A percentile compares a stretch with the other conserved stretches of the same genome.
These are phyloP conservation scores for Tetranychus truncatus DNA, from an alignment of 2,888 invertebrate genomes.

Conservation along the genomic window DNA sequence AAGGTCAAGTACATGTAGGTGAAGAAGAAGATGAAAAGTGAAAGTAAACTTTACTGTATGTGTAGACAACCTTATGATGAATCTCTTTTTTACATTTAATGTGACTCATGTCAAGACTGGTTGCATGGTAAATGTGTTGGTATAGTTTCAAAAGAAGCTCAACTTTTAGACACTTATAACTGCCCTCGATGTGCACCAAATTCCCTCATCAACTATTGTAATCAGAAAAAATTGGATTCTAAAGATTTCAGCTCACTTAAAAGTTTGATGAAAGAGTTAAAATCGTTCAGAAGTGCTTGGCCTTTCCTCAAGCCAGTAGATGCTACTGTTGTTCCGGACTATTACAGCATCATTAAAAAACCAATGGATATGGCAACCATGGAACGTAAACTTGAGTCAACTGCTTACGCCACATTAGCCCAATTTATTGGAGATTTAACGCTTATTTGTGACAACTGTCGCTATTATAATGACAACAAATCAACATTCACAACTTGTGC, in stretches of 20 bases:
- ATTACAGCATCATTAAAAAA: conserved; percentile 84
- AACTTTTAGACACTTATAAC: conserved; percentile 82
- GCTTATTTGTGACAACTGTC: conserved; percentile 95
- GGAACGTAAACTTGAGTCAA: conserved; percentile 62
- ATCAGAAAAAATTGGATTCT: conserved; percentile 56
- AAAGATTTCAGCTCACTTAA: conserved; percentile 64
- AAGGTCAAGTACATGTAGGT: conserved; percentile 7
- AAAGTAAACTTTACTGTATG: conserved; percentile 74
- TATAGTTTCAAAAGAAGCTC: conserved; percentile 75
- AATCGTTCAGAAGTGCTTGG: conserved; percentile 89
- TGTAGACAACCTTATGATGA: conserved; percentile 93
- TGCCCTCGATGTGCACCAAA: conserved; percentile 88
- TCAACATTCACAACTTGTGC: conserved; percentile 43
- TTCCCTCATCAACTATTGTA: conserved; percentile 68
- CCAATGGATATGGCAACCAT: conserved; percentile 91
- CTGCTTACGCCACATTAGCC: conserved; percentile 63
- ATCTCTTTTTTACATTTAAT: conserved; percentile 97
- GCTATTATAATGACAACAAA: conserved; percentile 86
- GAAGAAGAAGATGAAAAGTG: conserved; percentile 8
- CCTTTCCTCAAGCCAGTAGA: conserved; percentile 95
- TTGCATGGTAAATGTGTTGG: conserved; percentile 96
- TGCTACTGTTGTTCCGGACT: conserved; percentile 84
- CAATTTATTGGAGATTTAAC: conserved; percentile 96
- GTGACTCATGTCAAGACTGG: conserved; percentile 97
- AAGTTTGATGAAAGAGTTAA: conserved; percentile 54